Percentiles rank a stretch among this genome's conserved stretches.
Evolutionary conservation across 2,888 invertebrate species (phyloP).

Genomic region (Agonopterix alstromeriana): DNA sequence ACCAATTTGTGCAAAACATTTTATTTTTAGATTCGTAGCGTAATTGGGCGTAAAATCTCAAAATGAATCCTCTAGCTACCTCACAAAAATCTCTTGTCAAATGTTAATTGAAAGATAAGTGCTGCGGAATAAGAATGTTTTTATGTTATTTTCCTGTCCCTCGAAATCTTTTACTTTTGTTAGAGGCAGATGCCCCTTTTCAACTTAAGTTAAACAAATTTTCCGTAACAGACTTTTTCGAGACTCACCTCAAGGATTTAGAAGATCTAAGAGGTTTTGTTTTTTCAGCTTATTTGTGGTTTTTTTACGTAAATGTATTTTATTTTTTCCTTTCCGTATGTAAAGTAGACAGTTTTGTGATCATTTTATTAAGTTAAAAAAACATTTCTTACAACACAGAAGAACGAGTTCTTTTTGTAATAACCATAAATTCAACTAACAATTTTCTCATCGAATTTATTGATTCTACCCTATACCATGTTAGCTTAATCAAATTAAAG

Average conservation of each 20-base stretch:
- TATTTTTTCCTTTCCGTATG: neutral
- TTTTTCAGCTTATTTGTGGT: slow-evolving; percentile 45
- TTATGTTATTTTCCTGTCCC: slow-evolving; percentile 43
- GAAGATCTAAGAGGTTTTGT: slow-evolving; percentile 56
- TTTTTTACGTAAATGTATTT: slow-evolving; percentile 4
- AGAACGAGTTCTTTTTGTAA: too few species aligned
- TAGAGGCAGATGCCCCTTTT: slow-evolving; percentile 54
- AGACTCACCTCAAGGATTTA: slow-evolving; percentile 62
- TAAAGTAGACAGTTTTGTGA: too few species aligned
- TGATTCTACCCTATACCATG: too few species aligned
- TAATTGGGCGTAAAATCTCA: slow-evolving; percentile 7
- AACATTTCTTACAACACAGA: too few species aligned
- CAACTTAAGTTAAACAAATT: slow-evolving; percentile 67
- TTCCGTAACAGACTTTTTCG: slow-evolving; percentile 63
- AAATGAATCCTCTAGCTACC: neutral
- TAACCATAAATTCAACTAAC: too few species aligned
- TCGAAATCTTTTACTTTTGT: slow-evolving; percentile 58
- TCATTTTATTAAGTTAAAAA: too few species aligned
- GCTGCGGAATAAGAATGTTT: slow-evolving; percentile 42
- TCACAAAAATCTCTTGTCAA: slow-evolving; percentile 26
- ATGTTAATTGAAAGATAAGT: slow-evolving; percentile 57
- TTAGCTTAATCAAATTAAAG: too few species aligned
- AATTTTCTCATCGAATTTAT: too few species aligned
- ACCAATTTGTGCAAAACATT: too few species aligned
- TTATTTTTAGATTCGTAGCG: neutral